A percentile compares a stretch with the other conserved stretches of the same genome.
Conservation (phyloP, 2,113 vertebrate genomes). For the Orcinus orca region DNA sequence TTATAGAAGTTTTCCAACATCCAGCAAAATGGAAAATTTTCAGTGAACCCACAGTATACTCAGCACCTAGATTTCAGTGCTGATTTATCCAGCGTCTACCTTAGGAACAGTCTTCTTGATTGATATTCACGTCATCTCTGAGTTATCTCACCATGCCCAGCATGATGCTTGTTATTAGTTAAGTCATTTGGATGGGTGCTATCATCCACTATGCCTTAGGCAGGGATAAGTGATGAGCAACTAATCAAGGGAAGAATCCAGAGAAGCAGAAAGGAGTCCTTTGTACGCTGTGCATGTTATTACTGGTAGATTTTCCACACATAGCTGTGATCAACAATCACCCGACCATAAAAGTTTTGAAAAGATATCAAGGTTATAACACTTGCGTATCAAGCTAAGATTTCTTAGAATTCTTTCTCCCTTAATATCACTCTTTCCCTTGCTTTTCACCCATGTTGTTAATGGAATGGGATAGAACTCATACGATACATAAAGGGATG, state of each 20-base stretch:
- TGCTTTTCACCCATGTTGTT: background rate
- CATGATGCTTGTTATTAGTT: background rate
- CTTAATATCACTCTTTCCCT: background rate
- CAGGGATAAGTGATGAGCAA: background rate
- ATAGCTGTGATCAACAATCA: background rate
- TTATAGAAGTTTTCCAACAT: background rate
- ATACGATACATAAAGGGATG: background rate
- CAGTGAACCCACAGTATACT: background rate
- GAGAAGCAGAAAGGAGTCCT: conserved; percentile 44
- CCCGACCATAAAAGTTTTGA: background rate
- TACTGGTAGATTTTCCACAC: background rate
- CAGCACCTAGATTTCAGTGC: background rate
- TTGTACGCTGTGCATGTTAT: background rate
- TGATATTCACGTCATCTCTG: background rate
- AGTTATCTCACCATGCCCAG: background rate
- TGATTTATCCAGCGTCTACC: rapidly evolving
- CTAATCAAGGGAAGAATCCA: background rate
- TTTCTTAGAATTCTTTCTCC: background rate
- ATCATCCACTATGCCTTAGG: background rate
- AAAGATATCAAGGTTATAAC: background rate
- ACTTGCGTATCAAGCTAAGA: background rate
- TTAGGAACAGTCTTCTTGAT: background rate
- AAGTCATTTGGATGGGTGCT: conserved; percentile 25
- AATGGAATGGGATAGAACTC: background rate
- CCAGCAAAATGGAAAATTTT: background rate